These are phyloP conservation scores for Stichodactyla mertensii DNA, from an alignment of 64 coral and sea anemone genomes.

Conservation along the genomic window DNA sequence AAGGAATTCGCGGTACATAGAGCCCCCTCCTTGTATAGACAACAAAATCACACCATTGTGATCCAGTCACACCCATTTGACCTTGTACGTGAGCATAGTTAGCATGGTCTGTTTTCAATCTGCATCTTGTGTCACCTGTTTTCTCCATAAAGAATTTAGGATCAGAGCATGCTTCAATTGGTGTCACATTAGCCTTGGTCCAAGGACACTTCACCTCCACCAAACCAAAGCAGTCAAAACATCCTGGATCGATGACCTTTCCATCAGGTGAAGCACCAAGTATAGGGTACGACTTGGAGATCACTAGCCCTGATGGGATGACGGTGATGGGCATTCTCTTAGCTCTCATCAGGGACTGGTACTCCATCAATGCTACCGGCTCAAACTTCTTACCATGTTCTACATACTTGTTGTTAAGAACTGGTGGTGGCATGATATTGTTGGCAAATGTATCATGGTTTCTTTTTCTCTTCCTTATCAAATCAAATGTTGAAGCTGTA, in stretches of 20 bases:
- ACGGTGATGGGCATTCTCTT: no score
- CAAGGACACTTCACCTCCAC: background rate
- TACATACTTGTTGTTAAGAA: no score
- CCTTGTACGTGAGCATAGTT: conserved; percentile 16
- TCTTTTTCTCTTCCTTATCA: no score
- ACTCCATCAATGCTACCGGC: no score
- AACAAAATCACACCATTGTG: conserved; percentile 6
- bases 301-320: no score
- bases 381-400: no score
- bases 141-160: background rate
- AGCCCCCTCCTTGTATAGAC: background rate
- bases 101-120: background rate
- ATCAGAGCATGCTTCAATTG: conserved; percentile 17
- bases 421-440: no score
- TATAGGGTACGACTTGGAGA: no score
- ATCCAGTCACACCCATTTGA: background rate
- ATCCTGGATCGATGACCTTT: conserved; percentile 20
- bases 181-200: background rate
- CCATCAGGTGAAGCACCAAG: conserved; percentile 29
- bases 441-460: no score
- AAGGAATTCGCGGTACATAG: background rate
- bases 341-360: no score
- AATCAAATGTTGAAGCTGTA: no score
- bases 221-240: background rate
- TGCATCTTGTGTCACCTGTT: background rate